Evolutionary conservation across 2,113 vertebrate species (phyloP).

Genomic region (Brienomyrus brachyistius): DNA sequence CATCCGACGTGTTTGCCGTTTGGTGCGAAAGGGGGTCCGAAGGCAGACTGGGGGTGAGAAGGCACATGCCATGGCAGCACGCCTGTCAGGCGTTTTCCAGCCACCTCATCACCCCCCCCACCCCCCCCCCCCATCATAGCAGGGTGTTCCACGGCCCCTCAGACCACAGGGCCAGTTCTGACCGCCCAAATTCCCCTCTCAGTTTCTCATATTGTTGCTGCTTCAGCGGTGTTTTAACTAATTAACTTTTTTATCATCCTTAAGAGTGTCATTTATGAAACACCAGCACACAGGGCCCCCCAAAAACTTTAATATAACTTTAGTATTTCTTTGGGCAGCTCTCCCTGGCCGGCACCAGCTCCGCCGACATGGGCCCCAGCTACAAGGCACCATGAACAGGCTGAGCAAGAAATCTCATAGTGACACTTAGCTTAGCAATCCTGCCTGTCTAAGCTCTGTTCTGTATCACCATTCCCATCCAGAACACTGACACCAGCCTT

Average conservation of each 20-base stretch:
- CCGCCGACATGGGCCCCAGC: not conserved
- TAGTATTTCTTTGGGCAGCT: not conserved
- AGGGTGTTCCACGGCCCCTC: not conserved
- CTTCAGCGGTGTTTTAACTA: not conserved
- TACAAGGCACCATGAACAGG: not conserved
- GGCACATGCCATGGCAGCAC: too few species aligned
- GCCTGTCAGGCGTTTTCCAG: too few species aligned
- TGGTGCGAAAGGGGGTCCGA: too few species aligned
- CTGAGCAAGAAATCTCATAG: not conserved
- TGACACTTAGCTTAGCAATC: not conserved
- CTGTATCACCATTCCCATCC: not conserved
- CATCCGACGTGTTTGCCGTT: too few species aligned
- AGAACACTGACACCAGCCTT: not conserved
- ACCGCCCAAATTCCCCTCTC: not conserved
- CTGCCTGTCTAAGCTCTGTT: not conserved
- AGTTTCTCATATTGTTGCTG: not conserved
- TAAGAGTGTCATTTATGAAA: not conserved
- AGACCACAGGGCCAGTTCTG: not conserved
- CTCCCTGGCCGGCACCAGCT: not conserved
- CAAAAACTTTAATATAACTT: not conserved
- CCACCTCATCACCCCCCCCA: too few species aligned
- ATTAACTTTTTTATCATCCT: slow-evolving; percentile 1
- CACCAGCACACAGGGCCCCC: not conserved
- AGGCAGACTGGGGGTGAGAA: too few species aligned
- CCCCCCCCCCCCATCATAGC: not conserved